Evolutionary conservation across 2,888 invertebrate species (phyloP), one percentile per base, ranked within the genome.

Genomic region (Dynastes grantii): DNA sequence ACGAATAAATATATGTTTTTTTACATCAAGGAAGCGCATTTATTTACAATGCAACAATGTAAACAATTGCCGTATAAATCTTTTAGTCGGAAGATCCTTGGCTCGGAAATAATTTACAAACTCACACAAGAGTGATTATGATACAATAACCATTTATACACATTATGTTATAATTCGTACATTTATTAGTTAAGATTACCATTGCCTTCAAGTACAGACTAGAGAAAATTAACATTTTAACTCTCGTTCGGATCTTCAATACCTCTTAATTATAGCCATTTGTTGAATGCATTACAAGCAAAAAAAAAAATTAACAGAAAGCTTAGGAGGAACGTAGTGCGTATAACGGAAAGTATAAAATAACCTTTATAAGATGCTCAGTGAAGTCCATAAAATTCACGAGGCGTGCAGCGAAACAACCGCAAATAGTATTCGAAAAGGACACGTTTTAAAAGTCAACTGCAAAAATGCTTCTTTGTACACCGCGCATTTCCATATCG

Each of bases 311-410:
- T 65, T 16, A 16, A 40, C 65, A 40, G 29, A 65, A 40, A 16
- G 16, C 16, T 55, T 55, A 55, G n/a, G 16, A 55, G 22, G 55
- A 55, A 16, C 32, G 32, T 8, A 45, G 45, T 37, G 32, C 32
- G 32, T n/a, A 29, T 70, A 53, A 70, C 55, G 32, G 32, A 29
- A 37, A 37, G 55, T 16, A 71, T 55, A 71, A 65, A 71, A 58
- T 73, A 61, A 58, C 58, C 73, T 73, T 61, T 58, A 73, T 73
- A 73, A 61, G 61, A 73, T 45, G 58, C 73, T 37, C 58, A 40
- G 40, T 40, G 73, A 73, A 73, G 73, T 73, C 73, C 16, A 73
- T 73, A 73, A 73, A 61, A 73, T 73, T 73, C 73, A 61, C 73
- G 61, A 53, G 53, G 61, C 73, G 61, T 61, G 45, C 61, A 22